Evolutionary conservation across 1,140 invertebrate genomes (phyloP).

Genomic region (Sitophilus oryzae): DNA sequence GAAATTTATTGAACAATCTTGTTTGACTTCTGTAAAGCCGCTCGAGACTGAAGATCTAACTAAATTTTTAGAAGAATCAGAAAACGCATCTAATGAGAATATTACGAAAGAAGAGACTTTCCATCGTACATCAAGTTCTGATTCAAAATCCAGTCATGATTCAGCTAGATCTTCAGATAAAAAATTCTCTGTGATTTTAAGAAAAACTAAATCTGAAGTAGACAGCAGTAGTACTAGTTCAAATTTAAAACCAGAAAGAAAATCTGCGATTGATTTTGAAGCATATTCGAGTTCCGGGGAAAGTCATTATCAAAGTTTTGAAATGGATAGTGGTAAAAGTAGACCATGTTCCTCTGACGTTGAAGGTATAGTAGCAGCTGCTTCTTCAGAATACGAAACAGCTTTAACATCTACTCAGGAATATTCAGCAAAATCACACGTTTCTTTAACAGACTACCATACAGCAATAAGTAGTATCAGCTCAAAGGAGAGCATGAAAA

Average conservation of each 20-base stretch:
- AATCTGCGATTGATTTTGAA: conserved; percentile 64
- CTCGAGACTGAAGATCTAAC: conserved; percentile 6
- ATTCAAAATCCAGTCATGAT: conserved; percentile 44
- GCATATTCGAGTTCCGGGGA: conserved; percentile 81
- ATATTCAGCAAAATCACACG: conserved; percentile 59
- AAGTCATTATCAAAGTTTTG: conserved; percentile 84
- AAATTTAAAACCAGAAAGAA: conserved; percentile 51
- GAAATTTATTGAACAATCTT: conserved; percentile 24
- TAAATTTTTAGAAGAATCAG: conserved; percentile 7
- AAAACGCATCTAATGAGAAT: neutral
- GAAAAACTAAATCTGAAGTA: conserved; percentile 39
- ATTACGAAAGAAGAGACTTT: conserved; percentile 7
- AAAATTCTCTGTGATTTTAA: conserved; percentile 38
- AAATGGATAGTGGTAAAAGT: conserved; percentile 65
- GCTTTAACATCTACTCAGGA: conserved; percentile 71
- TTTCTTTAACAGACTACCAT: conserved; percentile 73
- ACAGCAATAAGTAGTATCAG: conserved; percentile 78
- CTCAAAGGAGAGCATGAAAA: conserved; percentile 83
- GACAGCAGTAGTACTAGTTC: conserved; percentile 48
- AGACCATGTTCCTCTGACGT: conserved; percentile 82
- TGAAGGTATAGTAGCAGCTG: conserved; percentile 62
- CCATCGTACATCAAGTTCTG: conserved; percentile 37
- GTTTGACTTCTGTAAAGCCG: conserved; percentile 14
- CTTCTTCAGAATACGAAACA: conserved; percentile 83
- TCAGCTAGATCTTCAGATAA: conserved; percentile 32